Conservation (phyloP, 2,113 vertebrate genomes). For the Dipodomys stephensi region DNA sequence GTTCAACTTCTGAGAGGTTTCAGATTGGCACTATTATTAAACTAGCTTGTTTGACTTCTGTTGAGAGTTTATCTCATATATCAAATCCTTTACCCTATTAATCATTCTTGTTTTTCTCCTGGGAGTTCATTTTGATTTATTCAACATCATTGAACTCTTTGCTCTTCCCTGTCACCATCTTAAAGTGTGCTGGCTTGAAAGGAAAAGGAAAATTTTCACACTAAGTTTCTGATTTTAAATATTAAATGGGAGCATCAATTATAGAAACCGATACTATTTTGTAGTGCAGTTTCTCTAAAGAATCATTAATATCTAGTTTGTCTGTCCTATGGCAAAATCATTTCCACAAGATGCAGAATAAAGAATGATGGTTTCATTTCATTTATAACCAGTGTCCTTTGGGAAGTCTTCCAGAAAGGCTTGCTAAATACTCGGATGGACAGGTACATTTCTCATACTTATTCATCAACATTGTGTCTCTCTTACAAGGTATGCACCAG, state of each 20-base stretch:
- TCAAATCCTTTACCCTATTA: not conserved
- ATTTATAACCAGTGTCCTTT: conserved; percentile 28
- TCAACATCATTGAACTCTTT: conserved; percentile 18
- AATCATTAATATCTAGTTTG: not conserved
- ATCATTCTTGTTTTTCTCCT: conserved; percentile 36
- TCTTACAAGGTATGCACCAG: conserved; percentile 13
- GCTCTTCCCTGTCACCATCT: conserved; percentile 22
- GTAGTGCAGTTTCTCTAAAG: conserved; percentile 30
- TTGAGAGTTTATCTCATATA: not conserved
- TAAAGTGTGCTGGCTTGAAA: conserved; percentile 41
- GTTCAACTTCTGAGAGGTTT: conserved; percentile 6
- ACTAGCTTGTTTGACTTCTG: not conserved
- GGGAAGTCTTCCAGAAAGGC: conserved; percentile 31
- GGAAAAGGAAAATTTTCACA: not conserved
- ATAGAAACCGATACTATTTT: conserved; percentile 38
- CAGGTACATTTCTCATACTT: conserved; percentile 45
- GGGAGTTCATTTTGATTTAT: conserved; percentile 35
- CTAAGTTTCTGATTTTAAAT: conserved; percentile 58
- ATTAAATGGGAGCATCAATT: conserved; percentile 46
- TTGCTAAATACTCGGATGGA: conserved; percentile 26
- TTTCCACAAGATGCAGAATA: conserved; percentile 4
- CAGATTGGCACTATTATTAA: not conserved
- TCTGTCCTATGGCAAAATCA: not conserved
- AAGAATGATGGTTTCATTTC: conserved; percentile 48
- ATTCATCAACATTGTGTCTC: conserved; percentile 34